Percentiles rank a stretch among this genome's conserved stretches.
Conservation (phyloP, 2,888 invertebrate species). For the Dexiosoma caninum region DNA sequence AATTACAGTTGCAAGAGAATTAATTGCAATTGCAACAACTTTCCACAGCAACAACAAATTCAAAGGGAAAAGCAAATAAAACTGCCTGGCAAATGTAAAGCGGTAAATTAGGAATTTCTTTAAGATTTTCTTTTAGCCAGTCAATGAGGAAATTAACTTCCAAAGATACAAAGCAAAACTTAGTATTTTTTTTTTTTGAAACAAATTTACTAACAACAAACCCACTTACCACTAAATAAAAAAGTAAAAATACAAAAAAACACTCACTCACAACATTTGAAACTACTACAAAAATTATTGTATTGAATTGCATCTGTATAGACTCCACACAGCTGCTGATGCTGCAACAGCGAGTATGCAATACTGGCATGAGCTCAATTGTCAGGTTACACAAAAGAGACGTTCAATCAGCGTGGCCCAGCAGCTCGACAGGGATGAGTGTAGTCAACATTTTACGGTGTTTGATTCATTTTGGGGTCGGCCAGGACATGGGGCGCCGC, state of each 20-base stretch:
- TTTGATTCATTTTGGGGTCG: constrained; percentile 89
- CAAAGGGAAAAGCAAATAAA: neutral
- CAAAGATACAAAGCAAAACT: neutral
- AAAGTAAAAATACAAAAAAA: neutral
- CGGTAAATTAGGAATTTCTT: too few relatives aligned
- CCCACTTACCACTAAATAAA: constrained; percentile 6
- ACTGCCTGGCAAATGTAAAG: constrained; percentile 4
- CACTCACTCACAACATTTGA: constrained; percentile 20
- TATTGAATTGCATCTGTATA: constrained; percentile 51
- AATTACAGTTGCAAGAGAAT: constrained; percentile 73
- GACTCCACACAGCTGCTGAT: constrained; percentile 66
- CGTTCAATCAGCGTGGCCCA: constrained; percentile 73
- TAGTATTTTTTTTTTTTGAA: neutral
- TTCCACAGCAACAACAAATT: constrained; percentile 26
- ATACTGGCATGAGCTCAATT: constrained; percentile 79
- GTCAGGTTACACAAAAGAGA: constrained; percentile 79
- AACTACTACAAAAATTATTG: constrained; percentile 14
- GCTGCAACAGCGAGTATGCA: constrained; percentile 74
- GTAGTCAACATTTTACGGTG: constrained; percentile 85
- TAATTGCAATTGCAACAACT: constrained; percentile 43
- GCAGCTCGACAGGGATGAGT: constrained; percentile 81
- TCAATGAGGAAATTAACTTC: neutral
- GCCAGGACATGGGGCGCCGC: constrained; percentile 82
- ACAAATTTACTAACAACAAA: neutral
- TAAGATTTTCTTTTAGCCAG: neutral